A percentile compares a stretch with the other conserved stretches of the same genome.
Conservation (phyloP, 1,140 invertebrate species). For the Macrostomum lignano region DNA sequence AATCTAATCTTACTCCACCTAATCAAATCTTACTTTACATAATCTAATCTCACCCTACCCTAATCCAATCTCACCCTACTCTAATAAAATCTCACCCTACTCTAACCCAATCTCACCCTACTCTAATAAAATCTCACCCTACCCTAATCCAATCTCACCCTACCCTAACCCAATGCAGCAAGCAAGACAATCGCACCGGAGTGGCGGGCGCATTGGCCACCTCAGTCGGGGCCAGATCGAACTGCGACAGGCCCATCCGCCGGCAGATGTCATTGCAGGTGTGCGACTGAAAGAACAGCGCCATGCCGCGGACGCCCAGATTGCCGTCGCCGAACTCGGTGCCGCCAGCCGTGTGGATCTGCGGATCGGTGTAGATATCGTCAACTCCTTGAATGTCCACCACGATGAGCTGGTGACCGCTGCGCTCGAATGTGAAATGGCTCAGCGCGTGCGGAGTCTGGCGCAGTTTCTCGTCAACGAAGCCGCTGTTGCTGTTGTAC, state of each 20-base stretch:
- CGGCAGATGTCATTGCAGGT: slow-evolving; percentile 33
- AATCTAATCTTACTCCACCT: too few species aligned
- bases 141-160: too few species aligned
- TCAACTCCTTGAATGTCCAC: slow-evolving; percentile 37
- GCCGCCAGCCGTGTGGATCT: slow-evolving; percentile 32
- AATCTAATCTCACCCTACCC: too few species aligned
- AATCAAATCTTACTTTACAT: too few species aligned
- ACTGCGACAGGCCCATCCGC: slow-evolving; percentile 30
- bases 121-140: too few species aligned
- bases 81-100: too few species aligned
- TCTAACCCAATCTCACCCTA: too few species aligned
- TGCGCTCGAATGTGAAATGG: slow-evolving; percentile 36
- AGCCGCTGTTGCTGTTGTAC: slow-evolving; percentile 37
- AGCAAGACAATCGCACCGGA: too few species aligned
- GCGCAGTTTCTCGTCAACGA: slow-evolving; percentile 31
- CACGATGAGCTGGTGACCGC: slow-evolving; percentile 34
- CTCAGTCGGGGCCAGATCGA: slow-evolving; percentile 31
- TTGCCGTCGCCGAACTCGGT: slow-evolving; percentile 34
- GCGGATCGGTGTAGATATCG: slow-evolving; percentile 37
- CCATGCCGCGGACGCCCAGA: slow-evolving; percentile 34
- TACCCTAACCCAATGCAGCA: too few species aligned
- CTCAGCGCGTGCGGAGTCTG: slow-evolving; percentile 35
- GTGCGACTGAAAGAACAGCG: slow-evolving; percentile 35
- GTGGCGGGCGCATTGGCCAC: too few species aligned
- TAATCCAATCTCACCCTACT: too few species aligned